Base-by-base conservation (phyloP, 2,888 invertebrate genomes). In the Hydroisotoma schaefferi region DNA sequence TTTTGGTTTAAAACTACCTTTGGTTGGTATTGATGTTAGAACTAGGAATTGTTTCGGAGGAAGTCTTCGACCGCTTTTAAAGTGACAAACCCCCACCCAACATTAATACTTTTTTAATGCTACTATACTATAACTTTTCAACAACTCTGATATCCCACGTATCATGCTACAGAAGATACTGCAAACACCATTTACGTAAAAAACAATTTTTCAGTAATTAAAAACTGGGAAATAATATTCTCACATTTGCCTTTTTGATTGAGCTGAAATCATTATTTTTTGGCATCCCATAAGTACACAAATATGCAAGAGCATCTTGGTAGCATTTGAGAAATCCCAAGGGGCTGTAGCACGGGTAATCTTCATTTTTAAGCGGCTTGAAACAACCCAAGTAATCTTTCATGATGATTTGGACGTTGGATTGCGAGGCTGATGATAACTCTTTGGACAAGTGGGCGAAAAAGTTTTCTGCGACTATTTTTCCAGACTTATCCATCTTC, bases 321-420 rank as follows among this genome's bases (percentile, higher is more conserved):
- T 64, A 68, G 49, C 68, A 68, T 33, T 68, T 68, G n/a, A 66
- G 65, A 49, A 68, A 68, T 29, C 40, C 40, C 3, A 40, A 15
- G 10, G 66, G 55, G 15, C 66, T 66, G 55, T 64, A 59, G 46
- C 68, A 68, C 8, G 65, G 60, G 5, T 55, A 59, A 25, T 61
- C 55, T 8, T 37, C 12, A 48, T 68, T 66, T 52, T 66, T 65
- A 33, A 68, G 29, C 2, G 65, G 57, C 27, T 59, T 64, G 46
- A 64, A 64, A 23, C 68, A 68, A 5, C 51, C 59, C 10, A 66
- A 38, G 27, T 62, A 55, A 8, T 58, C 43, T n/a, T 55, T 40
- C 68, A 68, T 68, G 2, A 64, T 47, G 1, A 44, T 23, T 46
- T 53, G 43, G 6, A 66, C 10, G n/a, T 53, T 56, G 10, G 8